Conservation (phyloP, 1,140 invertebrate species). For the Vanessa tameamea region DNA sequence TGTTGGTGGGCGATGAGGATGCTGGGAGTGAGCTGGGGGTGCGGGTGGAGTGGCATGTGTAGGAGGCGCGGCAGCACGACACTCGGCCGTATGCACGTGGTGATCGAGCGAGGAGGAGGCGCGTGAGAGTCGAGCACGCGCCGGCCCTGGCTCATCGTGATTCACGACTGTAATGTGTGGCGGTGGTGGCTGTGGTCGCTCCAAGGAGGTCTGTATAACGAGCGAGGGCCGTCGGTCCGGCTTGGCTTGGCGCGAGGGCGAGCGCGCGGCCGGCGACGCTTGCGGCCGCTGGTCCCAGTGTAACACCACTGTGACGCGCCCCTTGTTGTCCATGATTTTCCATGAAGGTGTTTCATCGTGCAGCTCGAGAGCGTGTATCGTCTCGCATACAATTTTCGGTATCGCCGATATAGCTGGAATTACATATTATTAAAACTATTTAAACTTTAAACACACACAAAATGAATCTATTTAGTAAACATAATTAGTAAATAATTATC, state of each 20-base stretch:
- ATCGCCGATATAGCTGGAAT: conserved; percentile 94
- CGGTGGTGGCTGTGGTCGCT: conserved; percentile 83
- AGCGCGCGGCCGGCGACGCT: conserved; percentile 82
- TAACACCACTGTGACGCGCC: conserved; percentile 94
- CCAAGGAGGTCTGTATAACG: conserved; percentile 89
- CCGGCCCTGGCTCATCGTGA: conserved; percentile 86
- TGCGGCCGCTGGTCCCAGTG: conserved; percentile 93
- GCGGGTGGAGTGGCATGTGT: conserved; percentile 74
- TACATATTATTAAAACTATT: neutral
- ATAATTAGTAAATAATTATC: neutral
- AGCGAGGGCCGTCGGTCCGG: conserved; percentile 84
- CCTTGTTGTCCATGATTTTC: conserved; percentile 98
- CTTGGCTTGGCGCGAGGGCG: conserved; percentile 82
- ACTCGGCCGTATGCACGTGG: conserved; percentile 92
- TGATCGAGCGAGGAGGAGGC: conserved; percentile 88
- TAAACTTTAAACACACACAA: neutral
- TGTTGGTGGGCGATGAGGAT: conserved; percentile 70
- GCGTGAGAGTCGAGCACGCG: conserved; percentile 82
- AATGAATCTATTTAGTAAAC: neutral
- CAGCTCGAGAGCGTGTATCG: conserved; percentile 94
- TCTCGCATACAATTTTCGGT: conserved; percentile 97
- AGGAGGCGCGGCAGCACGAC: conserved; percentile 87
- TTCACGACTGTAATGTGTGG: conserved; percentile 95
- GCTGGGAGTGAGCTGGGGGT: conserved; percentile 37
- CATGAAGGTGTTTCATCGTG: conserved; percentile 97